These are phyloP conservation scores for Mactromeris polynyma DNA, from an alignment of 2,888 invertebrate species.

Conservation along the genomic window DNA sequence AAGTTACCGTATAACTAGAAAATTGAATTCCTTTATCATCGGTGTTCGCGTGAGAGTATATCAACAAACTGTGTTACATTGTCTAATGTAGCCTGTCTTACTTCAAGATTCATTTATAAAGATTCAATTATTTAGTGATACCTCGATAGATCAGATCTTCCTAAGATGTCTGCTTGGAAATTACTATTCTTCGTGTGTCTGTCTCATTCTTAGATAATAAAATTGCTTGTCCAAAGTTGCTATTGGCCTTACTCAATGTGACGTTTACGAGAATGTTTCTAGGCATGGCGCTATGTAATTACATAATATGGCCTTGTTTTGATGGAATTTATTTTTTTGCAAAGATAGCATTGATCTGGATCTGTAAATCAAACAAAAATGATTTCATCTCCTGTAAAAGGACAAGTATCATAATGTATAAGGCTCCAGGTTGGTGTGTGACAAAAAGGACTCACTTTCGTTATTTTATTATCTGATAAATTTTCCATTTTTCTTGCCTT, in stretches of 20 bases:
- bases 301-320: neutral
- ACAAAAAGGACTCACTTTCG: neutral
- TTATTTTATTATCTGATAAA: neutral
- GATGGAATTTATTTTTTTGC: neutral
- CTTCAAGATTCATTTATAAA: neutral
- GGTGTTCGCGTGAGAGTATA: neutral
- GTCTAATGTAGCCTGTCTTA: neutral
- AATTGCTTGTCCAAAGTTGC: constrained; percentile 26
- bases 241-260: constrained; percentile 32
- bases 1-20: too few relatives aligned
- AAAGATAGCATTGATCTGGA: neutral
- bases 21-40: too few relatives aligned
- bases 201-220: constrained; percentile 27
- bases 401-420: neutral
- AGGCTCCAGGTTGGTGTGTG: neutral
- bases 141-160: neutral
- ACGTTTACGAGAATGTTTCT: constrained; percentile 30
- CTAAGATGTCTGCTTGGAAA: constrained; percentile 9
- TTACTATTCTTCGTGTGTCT: neutral
- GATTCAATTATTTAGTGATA: neutral
- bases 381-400: neutral
- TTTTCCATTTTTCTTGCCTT: neutral
- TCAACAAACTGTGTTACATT: neutral
- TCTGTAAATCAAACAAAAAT: neutral
- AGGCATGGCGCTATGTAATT: neutral